A percentile compares a stretch with the other conserved stretches of the same genome.
Conservation (phyloP, 2,888 invertebrate genomes). For the Drosophila nr. fundita region DNA sequence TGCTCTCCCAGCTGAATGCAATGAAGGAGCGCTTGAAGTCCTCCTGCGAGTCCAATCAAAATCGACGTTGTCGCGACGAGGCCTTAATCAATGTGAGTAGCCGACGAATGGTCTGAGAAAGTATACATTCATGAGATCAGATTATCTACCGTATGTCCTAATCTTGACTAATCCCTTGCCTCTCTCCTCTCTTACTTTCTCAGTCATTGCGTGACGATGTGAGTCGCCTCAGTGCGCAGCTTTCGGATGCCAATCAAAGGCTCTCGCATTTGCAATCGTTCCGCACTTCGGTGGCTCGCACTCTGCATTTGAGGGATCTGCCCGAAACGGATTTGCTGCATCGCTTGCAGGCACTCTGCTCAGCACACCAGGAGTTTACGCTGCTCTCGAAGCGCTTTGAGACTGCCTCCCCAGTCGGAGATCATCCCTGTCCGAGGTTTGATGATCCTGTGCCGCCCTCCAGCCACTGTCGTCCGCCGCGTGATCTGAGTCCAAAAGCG, state of each 20-base stretch:
- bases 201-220: constrained; percentile 91
- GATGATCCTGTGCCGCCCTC: constrained; percentile 83
- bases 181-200: constrained; percentile 80
- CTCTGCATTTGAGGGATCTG: constrained; percentile 90
- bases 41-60: constrained; percentile 83
- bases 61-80: constrained; percentile 84
- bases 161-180: too few relatives aligned
- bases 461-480: constrained; percentile 82
- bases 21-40: constrained; percentile 83
- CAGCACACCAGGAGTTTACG: constrained; percentile 95
- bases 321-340: constrained; percentile 92
- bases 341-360: constrained; percentile 92
- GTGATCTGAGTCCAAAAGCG: constrained; percentile 64
- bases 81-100: constrained; percentile 82
- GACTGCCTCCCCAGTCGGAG: constrained; percentile 83
- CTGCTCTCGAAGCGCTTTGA: constrained; percentile 91
- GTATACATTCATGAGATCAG: not conserved
- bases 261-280: constrained; percentile 92
- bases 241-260: constrained; percentile 90
- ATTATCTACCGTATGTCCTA: not conserved
- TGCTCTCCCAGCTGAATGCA: constrained; percentile 79
- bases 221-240: constrained; percentile 89
- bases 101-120: not conserved
- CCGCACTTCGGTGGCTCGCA: constrained; percentile 89
- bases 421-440: constrained; percentile 83